Percentiles rank a stretch among this genome's conserved stretches.
phyloP scores from a whole-genome alignment of 2,113 vertebrate genomes.

The Phyllostomus discolor region DNA sequence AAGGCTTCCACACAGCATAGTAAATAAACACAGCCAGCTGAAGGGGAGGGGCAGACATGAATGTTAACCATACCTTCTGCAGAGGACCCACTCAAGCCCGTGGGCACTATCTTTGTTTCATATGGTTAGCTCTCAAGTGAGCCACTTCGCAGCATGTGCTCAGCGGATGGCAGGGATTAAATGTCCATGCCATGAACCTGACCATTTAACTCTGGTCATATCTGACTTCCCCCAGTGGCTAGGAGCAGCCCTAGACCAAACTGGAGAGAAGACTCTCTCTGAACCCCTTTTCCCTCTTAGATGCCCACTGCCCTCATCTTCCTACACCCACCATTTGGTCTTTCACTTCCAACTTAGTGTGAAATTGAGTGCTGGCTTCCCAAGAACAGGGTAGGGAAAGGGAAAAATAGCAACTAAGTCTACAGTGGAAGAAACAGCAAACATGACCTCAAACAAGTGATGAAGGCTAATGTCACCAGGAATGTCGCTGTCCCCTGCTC shows the following conservation, averaged over 20 bases:
- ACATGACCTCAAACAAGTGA: neutral
- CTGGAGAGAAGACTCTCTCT: neutral
- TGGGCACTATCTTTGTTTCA: neutral
- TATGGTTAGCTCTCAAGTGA: neutral
- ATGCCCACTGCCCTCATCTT: neutral
- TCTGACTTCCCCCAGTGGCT: neutral
- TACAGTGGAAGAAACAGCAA: neutral
- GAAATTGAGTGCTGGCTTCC: neutral
- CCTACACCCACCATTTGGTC: neutral
- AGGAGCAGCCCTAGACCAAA: neutral
- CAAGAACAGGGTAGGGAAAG: neutral
- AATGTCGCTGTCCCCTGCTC: neutral
- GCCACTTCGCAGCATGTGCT: neutral
- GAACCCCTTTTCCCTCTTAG: neutral
- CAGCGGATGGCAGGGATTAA: neutral
- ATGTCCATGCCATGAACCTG: neutral
- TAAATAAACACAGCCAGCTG: constrained; percentile 92
- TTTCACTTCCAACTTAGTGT: neutral
- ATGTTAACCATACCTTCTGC: neutral
- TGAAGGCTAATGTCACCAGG: neutral
- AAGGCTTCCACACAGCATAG: constrained; percentile 92
- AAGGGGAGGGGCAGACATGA: neutral
- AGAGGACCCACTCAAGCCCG: neutral
- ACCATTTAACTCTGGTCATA: neutral
- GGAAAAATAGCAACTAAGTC: neutral